Percentiles rank a stretch among this genome's conserved stretches.
These are phyloP conservation scores for Elegia similella DNA, from an alignment of 2,888 invertebrate genomes.

Conservation along the genomic window DNA sequence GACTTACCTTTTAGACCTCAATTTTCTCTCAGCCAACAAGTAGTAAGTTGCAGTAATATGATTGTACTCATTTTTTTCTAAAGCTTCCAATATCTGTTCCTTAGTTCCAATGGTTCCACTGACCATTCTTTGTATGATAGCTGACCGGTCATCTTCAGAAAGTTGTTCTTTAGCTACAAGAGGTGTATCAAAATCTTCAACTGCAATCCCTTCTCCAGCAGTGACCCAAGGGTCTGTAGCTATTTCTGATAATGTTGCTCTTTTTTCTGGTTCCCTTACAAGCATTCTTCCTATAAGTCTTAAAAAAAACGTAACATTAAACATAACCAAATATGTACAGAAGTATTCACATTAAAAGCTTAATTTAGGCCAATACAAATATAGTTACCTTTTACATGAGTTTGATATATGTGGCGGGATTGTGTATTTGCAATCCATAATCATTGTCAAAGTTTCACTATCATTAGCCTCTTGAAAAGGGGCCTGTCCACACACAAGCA, in stretches of 20 bases:
- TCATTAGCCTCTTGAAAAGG: constrained; percentile 99
- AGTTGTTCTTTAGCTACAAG: constrained; percentile 94
- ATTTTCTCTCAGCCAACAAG: constrained; percentile 95
- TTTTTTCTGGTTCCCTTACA: constrained; percentile 94
- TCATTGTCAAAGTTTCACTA: constrained; percentile 99
- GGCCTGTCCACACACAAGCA: constrained; percentile 98
- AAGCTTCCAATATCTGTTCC: constrained; percentile 95
- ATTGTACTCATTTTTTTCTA: constrained; percentile 98
- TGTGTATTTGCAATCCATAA: constrained; percentile 99
- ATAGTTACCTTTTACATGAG: constrained; percentile 88
- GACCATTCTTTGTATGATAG: constrained; percentile 97
- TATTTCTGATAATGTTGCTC: constrained; percentile 94
- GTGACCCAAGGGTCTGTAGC: constrained; percentile 92
- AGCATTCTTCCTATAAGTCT: constrained; percentile 96
- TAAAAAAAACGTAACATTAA: constrained; percentile 15
- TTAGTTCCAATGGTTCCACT: constrained; percentile 96
- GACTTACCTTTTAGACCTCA: constrained; percentile 86
- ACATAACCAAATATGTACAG: too few species aligned
- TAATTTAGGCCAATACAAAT: too few species aligned
- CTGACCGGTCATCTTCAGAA: constrained; percentile 93
- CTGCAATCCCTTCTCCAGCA: constrained; percentile 74
- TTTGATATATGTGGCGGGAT: constrained; percentile 93
- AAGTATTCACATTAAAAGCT: too few species aligned
- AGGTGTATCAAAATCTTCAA: constrained; percentile 86
- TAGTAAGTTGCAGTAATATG: constrained; percentile 99